Evolutionary conservation across 2,113 vertebrate genomes (phyloP), one percentile per base, ranked within the genome.

Genomic region (Pundamilia nyererei): DNA sequence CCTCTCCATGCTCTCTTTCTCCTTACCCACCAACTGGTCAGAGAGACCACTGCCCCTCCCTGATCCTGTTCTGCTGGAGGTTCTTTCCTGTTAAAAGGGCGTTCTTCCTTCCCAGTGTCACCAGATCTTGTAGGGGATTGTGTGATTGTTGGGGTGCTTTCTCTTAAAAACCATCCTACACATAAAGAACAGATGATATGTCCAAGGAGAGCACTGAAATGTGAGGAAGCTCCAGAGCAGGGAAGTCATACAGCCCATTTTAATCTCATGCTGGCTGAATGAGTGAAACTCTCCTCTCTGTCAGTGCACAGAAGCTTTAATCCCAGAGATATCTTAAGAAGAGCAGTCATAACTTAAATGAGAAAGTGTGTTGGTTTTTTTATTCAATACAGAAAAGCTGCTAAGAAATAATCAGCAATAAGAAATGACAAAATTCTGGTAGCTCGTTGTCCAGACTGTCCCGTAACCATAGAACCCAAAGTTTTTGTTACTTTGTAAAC

Each of bases 181-280:
- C 0, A 35, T 35, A 62, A 62, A 62, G 58, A 62, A n/a, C 17
- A 65, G 31, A n/a, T n/a, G 58, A 35, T 62, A 35, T 19, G 31
- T 35, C 60, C 31, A n/a, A 3, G 0, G 9, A 35, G 31, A 65
- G 58, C 58, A 4, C 31, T 4, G 2, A 62, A 35, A 62, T 0
- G 4, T n/a, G 9, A 62, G 9, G 31, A n/a, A 62, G 60, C 58
- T 62, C 58, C 29, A 62, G 29, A 33, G 15, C 58, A 62, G 29
- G 58, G 9, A 62, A 11, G 29, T 33, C 15, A 62, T 60, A 19
- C 9, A 60, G 56, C 29, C 15, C 0, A 6, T 33, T 62, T 62
- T 11, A 62, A 62, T 62, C 15, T 62, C 29, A 62, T 19, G 58
- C 29, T 4, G 58, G 9, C 29, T 9, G 29, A 60, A 60, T 60